Evolutionary conservation across 2,113 vertebrate species (phyloP).

Genomic region (Trachemys scripta): DNA sequence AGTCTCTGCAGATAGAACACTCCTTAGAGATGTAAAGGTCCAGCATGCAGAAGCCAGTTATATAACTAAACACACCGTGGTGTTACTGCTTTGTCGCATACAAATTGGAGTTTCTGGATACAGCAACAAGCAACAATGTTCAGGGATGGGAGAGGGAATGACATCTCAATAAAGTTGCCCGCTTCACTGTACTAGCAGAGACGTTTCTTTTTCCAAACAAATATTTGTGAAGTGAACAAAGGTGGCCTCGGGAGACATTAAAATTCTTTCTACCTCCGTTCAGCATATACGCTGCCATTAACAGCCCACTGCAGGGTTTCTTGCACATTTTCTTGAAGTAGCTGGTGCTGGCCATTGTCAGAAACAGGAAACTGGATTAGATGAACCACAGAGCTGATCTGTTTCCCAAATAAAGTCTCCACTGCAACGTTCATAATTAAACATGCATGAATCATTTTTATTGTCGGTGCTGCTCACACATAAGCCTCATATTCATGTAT

Average conservation of each 20-base stretch:
- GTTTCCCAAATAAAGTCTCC: not conserved
- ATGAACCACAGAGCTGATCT: not conserved
- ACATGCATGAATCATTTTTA: not conserved
- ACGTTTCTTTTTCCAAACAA: not conserved
- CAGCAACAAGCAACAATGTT: not conserved
- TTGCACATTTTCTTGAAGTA: not conserved
- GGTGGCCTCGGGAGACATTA: not conserved
- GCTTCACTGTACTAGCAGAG: not conserved
- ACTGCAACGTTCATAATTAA: not conserved
- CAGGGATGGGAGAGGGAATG: too few species aligned
- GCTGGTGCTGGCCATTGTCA: not conserved
- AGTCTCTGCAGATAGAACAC: not conserved
- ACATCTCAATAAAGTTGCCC: accelerated
- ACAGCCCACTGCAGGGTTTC: not conserved
- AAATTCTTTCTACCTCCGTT: not conserved
- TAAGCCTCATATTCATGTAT: not conserved
- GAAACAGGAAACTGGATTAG: not conserved
- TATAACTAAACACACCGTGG: accelerated
- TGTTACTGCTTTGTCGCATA: not conserved
- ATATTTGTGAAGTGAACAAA: accelerated
- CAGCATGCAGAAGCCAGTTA: accelerated
- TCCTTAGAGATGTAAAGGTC: accelerated
- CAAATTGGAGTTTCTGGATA: accelerated
- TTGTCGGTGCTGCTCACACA: not conserved
- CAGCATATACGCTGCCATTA: not conserved